Conservation (phyloP, 2,797 vertebrate species). For the Gallinago solitaria region DNA sequence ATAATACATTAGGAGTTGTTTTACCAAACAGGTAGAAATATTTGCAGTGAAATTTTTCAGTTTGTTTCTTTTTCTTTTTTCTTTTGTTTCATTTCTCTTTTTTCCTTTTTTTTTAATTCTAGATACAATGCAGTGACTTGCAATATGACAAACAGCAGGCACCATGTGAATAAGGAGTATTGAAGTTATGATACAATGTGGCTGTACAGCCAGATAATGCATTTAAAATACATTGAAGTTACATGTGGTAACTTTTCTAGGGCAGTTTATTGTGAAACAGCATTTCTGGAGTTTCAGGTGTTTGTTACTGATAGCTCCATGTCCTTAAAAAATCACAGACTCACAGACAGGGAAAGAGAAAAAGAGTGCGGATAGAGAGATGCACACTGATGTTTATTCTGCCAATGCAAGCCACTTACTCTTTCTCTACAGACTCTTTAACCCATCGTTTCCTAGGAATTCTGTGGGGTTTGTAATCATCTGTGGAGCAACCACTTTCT, state of each 20-base stretch:
- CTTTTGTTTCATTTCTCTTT: not conserved
- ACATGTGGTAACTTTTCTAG: not conserved
- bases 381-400: not conserved
- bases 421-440: not conserved
- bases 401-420: not conserved
- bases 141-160: not conserved
- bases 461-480: not conserved
- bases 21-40: not conserved
- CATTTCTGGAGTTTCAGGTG: not conserved
- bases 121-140: not conserved
- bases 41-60: not conserved
- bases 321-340: not conserved
- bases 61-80: not conserved
- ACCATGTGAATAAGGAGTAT: not conserved
- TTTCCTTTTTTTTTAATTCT: not conserved
- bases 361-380: not conserved
- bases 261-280: not conserved
- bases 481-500: not conserved
- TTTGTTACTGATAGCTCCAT: not conserved
- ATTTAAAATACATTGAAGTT: not conserved
- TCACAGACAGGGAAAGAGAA: not conserved
- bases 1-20: not conserved
- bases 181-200: not conserved
- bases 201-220: not conserved
- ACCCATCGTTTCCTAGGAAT: not conserved